Base-by-base conservation (phyloP, 1,140 invertebrate genomes). In the Onthophagus taurus region DNA sequence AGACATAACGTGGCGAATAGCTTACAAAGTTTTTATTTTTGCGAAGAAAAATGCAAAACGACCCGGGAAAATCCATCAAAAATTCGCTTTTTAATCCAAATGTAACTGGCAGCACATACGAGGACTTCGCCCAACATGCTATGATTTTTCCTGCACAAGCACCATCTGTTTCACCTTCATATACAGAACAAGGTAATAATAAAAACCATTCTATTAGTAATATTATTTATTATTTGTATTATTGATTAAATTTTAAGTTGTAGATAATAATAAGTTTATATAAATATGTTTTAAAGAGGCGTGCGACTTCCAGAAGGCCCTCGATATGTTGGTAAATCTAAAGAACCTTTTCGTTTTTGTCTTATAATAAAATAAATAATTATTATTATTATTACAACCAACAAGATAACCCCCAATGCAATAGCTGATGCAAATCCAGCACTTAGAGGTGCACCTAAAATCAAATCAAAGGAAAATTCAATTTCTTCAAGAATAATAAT, bases 341-440 rank as follows among this genome's bases (percentile, higher is more conserved):
- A 55, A 36, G 47, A 51, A 8, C 48, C 47, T 49, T 53, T 55
- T 16, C 31, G 49, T 45, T 56, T 63, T 29, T 58, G 57, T 7
- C 38, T 44, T 50, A 36, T 61, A 19, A 62, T 51, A 34, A 64
- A 4, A 31, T 51, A 57, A 44, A 47, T 59, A 20, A 63, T 55
- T 29, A 66, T 11, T 17, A 63, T 42, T 12, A 64, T 11, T 9
- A 66, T 41, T 23, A 71, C 53, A 8, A 67, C 34, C 2, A 73
- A 26, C 16, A 71, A 21, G 2, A 74, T 30, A 35, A 46, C 44
- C 14, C 67, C 68, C 7, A 73, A 37, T 23, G 66, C 57, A 34
- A 72, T 59, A 4, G 72, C 69, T 21, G 63, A 60, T 47, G 72
- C 70, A 51, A 70, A 63, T 36, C 67, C 69, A 60, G 52, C 21